Percentiles rank a stretch among this genome's conserved stretches.
Conservation (phyloP, 1,140 invertebrate species). For the Heterodera carotae region DNA sequence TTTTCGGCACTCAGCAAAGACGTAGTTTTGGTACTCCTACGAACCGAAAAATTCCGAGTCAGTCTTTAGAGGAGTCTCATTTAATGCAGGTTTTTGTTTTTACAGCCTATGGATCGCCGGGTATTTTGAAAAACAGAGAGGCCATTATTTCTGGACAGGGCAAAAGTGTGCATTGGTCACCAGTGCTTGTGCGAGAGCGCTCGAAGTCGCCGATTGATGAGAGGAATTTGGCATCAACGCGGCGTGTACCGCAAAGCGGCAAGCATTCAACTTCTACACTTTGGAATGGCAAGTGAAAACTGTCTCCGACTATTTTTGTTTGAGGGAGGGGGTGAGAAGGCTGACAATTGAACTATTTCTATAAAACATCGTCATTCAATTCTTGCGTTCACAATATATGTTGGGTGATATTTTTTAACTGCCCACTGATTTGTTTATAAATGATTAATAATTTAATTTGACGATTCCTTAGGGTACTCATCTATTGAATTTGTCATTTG, state of each 20-base stretch:
- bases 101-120: slow-evolving; percentile 26
- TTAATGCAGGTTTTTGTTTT: background rate
- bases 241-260: background rate
- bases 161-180: slow-evolving; percentile 48
- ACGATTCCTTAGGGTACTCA: too few relatives aligned
- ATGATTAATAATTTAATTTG: too few relatives aligned
- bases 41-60: background rate
- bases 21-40: slow-evolving; percentile 29
- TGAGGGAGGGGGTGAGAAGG: too few relatives aligned
- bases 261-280: slow-evolving; percentile 17
- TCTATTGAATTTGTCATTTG: too few relatives aligned
- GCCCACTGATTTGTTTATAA: too few relatives aligned
- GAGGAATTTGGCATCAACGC: background rate
- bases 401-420: too few relatives aligned
- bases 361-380: too few relatives aligned
- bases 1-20: slow-evolving; percentile 37
- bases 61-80: too few relatives aligned
- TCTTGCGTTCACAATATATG: too few relatives aligned
- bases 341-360: too few relatives aligned
- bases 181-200: slow-evolving; percentile 36
- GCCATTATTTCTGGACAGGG: slow-evolving; percentile 2
- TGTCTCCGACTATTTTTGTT: slow-evolving; percentile 19
- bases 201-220: slow-evolving; percentile 14
- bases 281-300: slow-evolving; percentile 27
- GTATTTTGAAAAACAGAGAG: slow-evolving; percentile 26